Base-by-base conservation (phyloP, 2,113 vertebrate species). In the human (Homo sapiens) region DNA sequence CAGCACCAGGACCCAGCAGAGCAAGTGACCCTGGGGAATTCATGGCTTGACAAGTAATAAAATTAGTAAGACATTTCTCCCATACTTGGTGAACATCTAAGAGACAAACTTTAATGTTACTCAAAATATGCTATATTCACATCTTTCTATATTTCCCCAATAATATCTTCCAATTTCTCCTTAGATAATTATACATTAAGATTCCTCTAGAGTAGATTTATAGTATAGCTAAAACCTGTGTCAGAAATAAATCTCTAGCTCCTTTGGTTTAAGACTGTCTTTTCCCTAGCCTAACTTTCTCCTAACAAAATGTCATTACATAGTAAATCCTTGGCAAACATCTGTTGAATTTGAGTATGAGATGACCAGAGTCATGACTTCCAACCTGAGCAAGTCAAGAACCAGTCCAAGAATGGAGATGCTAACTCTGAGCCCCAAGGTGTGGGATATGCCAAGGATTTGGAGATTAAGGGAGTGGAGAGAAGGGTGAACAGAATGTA, bases 21-120 rank as follows among this genome's bases (percentile, higher is more conserved):
- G 52, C 85, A 91, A 95, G 88, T 83, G 76, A 86, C 88, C 73
- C 88, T 93, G 12, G 32, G 85, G 96, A 97, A 98, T 93, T 89
- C 68, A 81, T 38, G 89, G 43, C n/a, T 93, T 76, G 32, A 92
- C 72, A 96, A 95, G 52, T 80, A 93, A 95, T 90, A 97, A 73
- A 96, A 96, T 92, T 80, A 79, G 52, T 96, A 94, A 89, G 97
- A 79, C n/a, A 61, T 96, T 92, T 93, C 90, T 92, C 32, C 64
- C 73, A 96, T 81, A 59, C 8, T 14, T 40, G 59, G 57, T 75
- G 86, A 83, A 85, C 55, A 95, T 55, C 32, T 73, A 89, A 95
- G 66, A 95, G 59, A 79, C 84, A 95, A 94, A 95, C 38, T 85
- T 90, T 72, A 92, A 73, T 81, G 40, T 70, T 89, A 73, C n/a